Conservation (phyloP, 2,113 vertebrate species). For the Gorsachius goisagi region DNA sequence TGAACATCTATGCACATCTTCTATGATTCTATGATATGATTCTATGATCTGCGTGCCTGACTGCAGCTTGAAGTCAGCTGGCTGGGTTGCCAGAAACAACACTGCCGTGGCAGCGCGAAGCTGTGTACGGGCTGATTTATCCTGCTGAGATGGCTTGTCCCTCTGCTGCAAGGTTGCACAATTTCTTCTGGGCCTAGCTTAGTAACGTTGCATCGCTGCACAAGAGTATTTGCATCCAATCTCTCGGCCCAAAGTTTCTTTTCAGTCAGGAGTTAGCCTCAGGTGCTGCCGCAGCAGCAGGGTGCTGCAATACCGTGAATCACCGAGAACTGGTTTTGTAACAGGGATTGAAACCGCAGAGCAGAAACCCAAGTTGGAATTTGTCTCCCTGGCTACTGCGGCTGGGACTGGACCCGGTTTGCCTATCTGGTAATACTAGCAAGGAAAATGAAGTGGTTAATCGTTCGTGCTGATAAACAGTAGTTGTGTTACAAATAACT, state of each 20-base stretch:
- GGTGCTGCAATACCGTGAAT: neutral
- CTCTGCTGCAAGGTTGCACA: neutral
- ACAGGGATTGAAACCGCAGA: neutral
- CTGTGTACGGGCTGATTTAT: neutral
- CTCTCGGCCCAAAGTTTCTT: neutral
- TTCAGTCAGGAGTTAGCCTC: neutral
- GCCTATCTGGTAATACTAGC: neutral
- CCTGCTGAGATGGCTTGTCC: neutral
- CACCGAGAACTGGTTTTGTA: neutral
- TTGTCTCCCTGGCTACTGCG: neutral
- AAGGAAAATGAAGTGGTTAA: neutral
- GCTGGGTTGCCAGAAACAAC: neutral
- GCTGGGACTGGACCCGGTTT: neutral
- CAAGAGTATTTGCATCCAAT: neutral
- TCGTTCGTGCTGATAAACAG: neutral
- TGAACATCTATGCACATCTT: fast-evolving
- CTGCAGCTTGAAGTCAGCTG: neutral
- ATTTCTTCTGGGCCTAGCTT: neutral
- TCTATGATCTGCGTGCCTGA: fast-evolving
- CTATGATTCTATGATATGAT: too few relatives aligned
- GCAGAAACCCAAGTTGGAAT: neutral
- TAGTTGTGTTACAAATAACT: neutral
- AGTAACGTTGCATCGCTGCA: neutral
- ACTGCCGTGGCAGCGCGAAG: neutral
- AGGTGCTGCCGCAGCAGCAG: neutral